Evolutionary conservation across 2,797 vertebrate genomes (phyloP).

Genomic region (Gymnodraco acuticeps): DNA sequence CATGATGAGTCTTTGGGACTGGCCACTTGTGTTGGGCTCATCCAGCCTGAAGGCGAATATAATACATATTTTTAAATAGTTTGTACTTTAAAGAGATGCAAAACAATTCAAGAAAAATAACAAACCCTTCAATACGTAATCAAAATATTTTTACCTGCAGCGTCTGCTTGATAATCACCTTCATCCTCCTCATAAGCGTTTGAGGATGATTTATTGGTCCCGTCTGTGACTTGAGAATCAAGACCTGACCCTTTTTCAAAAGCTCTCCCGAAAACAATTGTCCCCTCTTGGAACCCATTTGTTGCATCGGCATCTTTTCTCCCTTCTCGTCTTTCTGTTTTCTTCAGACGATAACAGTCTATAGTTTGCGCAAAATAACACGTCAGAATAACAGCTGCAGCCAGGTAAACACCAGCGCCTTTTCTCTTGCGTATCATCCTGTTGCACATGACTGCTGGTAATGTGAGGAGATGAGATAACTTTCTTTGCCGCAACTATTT

Average conservation of each 20-base stretch:
- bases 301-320: not conserved
- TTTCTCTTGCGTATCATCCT: too few species aligned
- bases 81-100: too few species aligned
- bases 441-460: too few species aligned
- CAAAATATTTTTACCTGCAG: not conserved
- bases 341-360: slow-evolving; percentile 46
- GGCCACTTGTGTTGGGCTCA: too few species aligned
- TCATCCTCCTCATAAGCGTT: slow-evolving; percentile 43
- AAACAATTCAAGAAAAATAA: too few species aligned
- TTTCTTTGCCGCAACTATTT: too few species aligned
- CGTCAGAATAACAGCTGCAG: slow-evolving; percentile 5
- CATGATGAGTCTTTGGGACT: too few species aligned
- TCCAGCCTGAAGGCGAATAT: too few species aligned
- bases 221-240: not conserved
- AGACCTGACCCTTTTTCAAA: not conserved
- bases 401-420: too few species aligned
- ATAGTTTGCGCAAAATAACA: slow-evolving; percentile 28
- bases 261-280: slow-evolving; percentile 62
- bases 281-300: slow-evolving; percentile 31
- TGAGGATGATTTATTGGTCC: not conserved
- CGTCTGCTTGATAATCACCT: not conserved
- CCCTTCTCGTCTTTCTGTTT: slow-evolving; percentile 18
- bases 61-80: too few species aligned
- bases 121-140: too few species aligned
- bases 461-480: too few species aligned